phyloP scores from a whole-genome alignment of 2,113 vertebrate genomes.

The Oryzias curvinotus region DNA sequence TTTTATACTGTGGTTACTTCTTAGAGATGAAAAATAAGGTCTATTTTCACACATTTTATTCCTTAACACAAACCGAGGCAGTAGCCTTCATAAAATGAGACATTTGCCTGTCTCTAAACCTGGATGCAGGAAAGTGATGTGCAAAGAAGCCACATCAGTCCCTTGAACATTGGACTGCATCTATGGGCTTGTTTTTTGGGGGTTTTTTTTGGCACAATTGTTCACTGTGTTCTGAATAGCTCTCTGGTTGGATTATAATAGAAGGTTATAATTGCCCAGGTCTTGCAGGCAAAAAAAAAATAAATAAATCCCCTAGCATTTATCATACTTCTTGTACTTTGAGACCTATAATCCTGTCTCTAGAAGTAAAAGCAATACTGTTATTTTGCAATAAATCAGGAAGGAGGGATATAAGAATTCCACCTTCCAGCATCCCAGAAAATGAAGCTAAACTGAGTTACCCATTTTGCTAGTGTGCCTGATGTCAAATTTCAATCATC shows the following conservation, averaged over 20 bases:
- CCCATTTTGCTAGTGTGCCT: neutral
- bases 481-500: constrained; percentile 21
- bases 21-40: too few species aligned
- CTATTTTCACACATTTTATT: too few species aligned
- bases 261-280: too few species aligned
- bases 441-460: neutral
- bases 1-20: too few species aligned
- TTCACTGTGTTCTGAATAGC: too few species aligned
- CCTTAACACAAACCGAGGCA: too few species aligned
- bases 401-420: neutral
- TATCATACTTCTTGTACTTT: neutral
- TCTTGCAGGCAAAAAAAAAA: too few species aligned
- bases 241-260: too few species aligned
- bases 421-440: neutral
- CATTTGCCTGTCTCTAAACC: neutral
- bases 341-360: constrained; percentile 10
- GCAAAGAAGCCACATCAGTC: neutral
- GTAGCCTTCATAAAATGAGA: too few species aligned
- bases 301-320: neutral
- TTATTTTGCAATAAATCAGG: neutral
- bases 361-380: constrained; percentile 16
- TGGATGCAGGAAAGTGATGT: neutral
- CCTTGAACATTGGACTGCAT: neutral
- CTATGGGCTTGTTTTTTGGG: neutral
- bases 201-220: too few species aligned